Conservation (phyloP, 2,113 vertebrate species). For the Silurus asotus region DNA sequence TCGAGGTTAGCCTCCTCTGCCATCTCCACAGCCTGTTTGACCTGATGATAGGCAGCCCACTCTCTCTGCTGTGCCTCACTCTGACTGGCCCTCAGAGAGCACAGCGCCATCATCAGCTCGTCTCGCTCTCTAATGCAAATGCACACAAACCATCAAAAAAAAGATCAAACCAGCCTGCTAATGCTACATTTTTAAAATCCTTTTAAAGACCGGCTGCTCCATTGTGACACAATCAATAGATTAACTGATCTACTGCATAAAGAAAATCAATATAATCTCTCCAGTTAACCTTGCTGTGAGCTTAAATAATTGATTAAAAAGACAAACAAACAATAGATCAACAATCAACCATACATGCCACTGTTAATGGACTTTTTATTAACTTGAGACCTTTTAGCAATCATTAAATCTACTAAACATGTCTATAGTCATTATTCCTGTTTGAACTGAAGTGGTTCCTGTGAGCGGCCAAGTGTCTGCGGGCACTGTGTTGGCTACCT, state of each 20-base stretch:
- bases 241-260: conserved; percentile 22
- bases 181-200: neutral
- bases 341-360: neutral
- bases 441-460: neutral
- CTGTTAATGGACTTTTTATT: conserved; percentile 23
- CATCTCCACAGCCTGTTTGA: conserved; percentile 86
- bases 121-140: conserved; percentile 81
- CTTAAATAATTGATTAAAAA: conserved; percentile 21
- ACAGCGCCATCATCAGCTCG: conserved; percentile 81
- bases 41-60: conserved; percentile 82
- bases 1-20: conserved; percentile 88
- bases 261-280: conserved; percentile 19
- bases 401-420: conserved; percentile 4
- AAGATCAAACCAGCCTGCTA: neutral
- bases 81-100: conserved; percentile 71
- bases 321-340: conserved; percentile 3
- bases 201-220: neutral
- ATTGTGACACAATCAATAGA: conserved; percentile 5
- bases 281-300: conserved; percentile 31
- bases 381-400: neutral
- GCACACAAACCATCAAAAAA: neutral
- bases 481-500: too few relatives aligned
- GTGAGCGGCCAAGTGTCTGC: too few relatives aligned
- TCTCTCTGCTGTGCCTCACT: conserved; percentile 82
- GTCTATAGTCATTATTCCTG: neutral